phyloP scores from a whole-genome alignment of 2,797 vertebrate species.

The Poeciliopsis gracilis region DNA sequence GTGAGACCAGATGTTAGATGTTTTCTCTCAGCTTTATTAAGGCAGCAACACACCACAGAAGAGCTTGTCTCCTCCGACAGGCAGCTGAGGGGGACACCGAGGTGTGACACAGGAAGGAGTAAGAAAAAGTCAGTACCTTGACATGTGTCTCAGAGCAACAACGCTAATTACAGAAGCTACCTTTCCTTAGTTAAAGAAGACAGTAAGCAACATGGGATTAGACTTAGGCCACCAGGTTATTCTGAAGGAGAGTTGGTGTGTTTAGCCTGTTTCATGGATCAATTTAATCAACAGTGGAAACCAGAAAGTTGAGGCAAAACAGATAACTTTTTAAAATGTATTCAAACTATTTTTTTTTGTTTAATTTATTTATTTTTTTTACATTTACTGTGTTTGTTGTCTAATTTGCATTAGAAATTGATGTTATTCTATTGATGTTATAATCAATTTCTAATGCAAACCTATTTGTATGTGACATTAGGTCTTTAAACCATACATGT shows the following conservation, averaged over 20 bases:
- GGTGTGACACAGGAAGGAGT: slow-evolving; percentile 59
- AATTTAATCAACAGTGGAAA: slow-evolving; percentile 13
- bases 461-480: not conserved
- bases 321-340: not conserved
- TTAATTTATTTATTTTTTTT: not conserved
- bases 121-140: slow-evolving; percentile 7
- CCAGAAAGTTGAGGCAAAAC: slow-evolving; percentile 25
- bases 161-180: not conserved
- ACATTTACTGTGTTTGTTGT: not conserved
- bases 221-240: not conserved
- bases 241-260: slow-evolving; percentile 12
- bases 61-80: slow-evolving; percentile 59
- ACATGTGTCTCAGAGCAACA: slow-evolving; percentile 11
- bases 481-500: not conserved
- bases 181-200: not conserved
- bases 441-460: not conserved
- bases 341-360: not conserved
- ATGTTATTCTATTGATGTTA: not conserved
- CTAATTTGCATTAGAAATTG: too few relatives aligned
- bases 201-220: not conserved
- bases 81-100: slow-evolving; percentile 52
- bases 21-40: slow-evolving; percentile 48
- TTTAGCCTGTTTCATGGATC: slow-evolving; percentile 28
- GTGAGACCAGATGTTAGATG: slow-evolving; percentile 36
- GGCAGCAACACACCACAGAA: slow-evolving; percentile 5